Conservation (phyloP, 2,797 vertebrate species). For the Echiichthys vipera region DNA sequence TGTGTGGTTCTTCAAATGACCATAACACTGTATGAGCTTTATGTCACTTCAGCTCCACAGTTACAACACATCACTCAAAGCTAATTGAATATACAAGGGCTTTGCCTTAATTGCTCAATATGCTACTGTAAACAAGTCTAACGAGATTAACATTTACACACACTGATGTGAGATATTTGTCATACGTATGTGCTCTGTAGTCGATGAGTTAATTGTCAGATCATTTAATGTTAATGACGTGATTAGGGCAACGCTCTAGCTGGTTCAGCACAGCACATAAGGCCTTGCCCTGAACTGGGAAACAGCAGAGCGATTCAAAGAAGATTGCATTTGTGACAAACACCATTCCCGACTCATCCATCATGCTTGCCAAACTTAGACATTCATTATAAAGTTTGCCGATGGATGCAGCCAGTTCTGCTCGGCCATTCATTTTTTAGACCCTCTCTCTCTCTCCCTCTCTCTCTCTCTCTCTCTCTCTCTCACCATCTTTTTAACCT, state of each 20-base stretch:
- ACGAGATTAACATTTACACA: constrained; percentile 75
- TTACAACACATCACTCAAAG: constrained; percentile 57
- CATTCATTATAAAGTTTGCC: constrained; percentile 87
- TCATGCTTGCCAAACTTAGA: constrained; percentile 85
- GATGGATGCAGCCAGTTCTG: constrained; percentile 78
- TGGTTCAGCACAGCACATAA: constrained; percentile 57
- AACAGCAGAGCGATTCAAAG: constrained; percentile 78
- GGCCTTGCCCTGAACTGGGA: constrained; percentile 58
- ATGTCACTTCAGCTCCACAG: constrained; percentile 41
- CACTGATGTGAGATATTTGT: constrained; percentile 64
- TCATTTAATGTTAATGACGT: constrained; percentile 78
- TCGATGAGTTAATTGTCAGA: constrained; percentile 74
- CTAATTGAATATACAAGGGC: constrained; percentile 60
- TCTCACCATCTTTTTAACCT: constrained; percentile 49
- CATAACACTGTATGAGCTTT: constrained; percentile 8
- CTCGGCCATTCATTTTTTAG: constrained; percentile 80
- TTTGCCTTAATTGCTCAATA: constrained; percentile 63
- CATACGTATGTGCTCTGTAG: constrained; percentile 48
- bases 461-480: constrained; percentile 12
- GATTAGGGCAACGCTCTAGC: constrained; percentile 64
- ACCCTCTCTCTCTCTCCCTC: constrained; percentile 28
- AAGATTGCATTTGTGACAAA: constrained; percentile 85
- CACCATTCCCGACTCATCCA: constrained; percentile 83
- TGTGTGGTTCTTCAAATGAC: constrained; percentile 8
- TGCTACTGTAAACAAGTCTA: constrained; percentile 74